These are phyloP conservation scores for Brachionichthys hirsutus DNA, from an alignment of 2,113 vertebrate genomes.

Conservation along the genomic window DNA sequence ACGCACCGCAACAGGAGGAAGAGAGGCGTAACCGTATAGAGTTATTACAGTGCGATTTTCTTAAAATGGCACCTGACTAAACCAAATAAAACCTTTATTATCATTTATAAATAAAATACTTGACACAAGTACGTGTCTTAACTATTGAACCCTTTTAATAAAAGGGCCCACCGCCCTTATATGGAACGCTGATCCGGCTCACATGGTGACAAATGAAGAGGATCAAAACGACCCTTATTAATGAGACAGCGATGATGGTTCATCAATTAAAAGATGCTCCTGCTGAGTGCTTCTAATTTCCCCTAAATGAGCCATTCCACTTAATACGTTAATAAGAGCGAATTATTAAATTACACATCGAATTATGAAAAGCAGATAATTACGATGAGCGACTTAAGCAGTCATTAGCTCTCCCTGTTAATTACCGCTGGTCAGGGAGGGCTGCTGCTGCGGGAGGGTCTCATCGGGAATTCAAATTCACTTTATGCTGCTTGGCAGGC, in stretches of 20 bases:
- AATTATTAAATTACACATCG: constrained; percentile 99
- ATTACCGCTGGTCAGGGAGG: constrained; percentile 97
- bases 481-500: constrained; percentile 82
- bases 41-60: neutral
- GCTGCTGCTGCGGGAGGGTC: constrained; percentile 84
- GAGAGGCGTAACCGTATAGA: neutral
- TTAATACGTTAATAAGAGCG: constrained; percentile 92
- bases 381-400: constrained; percentile 97
- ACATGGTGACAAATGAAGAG: constrained; percentile 65
- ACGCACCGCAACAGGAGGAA: neutral
- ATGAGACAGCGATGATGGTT: constrained; percentile 71
- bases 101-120: too few species aligned
- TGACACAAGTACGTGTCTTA: too few species aligned
- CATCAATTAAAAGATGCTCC: constrained; percentile 80
- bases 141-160: too few species aligned
- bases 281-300: constrained; percentile 75
- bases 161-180: too few species aligned
- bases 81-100: neutral
- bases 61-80: neutral
- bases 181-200: constrained; percentile 40
- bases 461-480: constrained; percentile 96
- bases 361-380: constrained; percentile 99
- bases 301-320: constrained; percentile 89
- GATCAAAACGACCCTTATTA: constrained; percentile 70
- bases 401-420: constrained; percentile 99